These are phyloP conservation scores for Ophioderma brevispina DNA, from an alignment of 35 echinoderm and acorn worm species.

Conservation along the genomic window DNA sequence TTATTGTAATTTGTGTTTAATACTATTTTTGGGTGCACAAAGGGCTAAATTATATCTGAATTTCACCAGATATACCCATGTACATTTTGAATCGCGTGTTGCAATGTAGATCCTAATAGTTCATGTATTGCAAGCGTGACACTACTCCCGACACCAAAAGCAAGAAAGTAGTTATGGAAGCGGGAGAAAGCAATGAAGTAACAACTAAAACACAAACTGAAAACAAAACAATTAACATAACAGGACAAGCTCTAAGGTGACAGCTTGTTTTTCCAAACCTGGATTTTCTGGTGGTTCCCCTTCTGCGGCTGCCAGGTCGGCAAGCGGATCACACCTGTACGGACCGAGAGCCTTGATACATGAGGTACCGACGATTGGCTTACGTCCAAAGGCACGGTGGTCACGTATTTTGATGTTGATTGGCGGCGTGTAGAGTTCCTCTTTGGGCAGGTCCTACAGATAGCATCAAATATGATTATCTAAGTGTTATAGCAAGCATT, in stretches of 20 bases:
- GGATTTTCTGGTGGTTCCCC: slow-evolving; percentile 56
- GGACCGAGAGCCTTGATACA: slow-evolving; percentile 74
- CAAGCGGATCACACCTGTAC: slow-evolving; percentile 61
- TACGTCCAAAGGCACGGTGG: slow-evolving; percentile 95
- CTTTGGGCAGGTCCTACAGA: slow-evolving; percentile 87
- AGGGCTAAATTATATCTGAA: too few relatives aligned
- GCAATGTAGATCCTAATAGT: too few relatives aligned
- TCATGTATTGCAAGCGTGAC: too few relatives aligned
- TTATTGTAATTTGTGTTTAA: too few relatives aligned
- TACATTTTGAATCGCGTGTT: too few relatives aligned
- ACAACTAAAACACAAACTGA: neutral
- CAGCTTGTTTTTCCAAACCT: slow-evolving; percentile 33
- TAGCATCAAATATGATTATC: too few relatives aligned
- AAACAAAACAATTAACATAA: neutral
- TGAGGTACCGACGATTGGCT: slow-evolving; percentile 89
- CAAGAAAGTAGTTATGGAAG: neutral
- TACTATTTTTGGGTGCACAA: too few relatives aligned
- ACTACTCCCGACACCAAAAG: neutral
- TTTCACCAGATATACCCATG: too few relatives aligned
- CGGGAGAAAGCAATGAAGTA: neutral
- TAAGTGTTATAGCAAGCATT: neutral
- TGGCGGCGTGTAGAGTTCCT: slow-evolving; percentile 98
- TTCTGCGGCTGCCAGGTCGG: slow-evolving; percentile 30
- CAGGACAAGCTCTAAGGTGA: neutral
- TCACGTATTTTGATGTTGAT: slow-evolving; percentile 98